A percentile compares a stretch with the other conserved stretches of the same genome.
Evolutionary conservation across 2,797 vertebrate genomes (phyloP).

Genomic region (Varecia variegata): DNA sequence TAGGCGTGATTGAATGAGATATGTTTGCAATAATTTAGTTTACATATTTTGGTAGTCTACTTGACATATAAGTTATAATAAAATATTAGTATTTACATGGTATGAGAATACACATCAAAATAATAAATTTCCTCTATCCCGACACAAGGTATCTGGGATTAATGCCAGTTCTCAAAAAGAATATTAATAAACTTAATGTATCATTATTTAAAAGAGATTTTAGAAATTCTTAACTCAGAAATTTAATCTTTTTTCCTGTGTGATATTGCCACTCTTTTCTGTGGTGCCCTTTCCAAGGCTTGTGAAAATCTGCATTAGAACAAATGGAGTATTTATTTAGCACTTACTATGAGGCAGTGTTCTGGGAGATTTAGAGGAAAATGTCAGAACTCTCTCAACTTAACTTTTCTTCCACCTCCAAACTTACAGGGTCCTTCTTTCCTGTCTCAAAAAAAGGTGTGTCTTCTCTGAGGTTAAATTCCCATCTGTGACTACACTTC

Average conservation of each 20-base stretch:
- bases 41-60: not conserved
- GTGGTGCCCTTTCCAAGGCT: not conserved
- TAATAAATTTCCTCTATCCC: not conserved
- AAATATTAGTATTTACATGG: not conserved
- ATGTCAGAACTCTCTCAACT: not conserved
- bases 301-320: not conserved
- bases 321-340: not conserved
- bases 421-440: not conserved
- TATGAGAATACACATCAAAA: not conserved
- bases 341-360: not conserved
- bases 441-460: not conserved
- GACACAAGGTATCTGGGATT: not conserved
- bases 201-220: constrained; percentile 14
- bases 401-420: not conserved
- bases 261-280: not conserved
- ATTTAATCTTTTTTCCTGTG: not conserved
- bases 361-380: not conserved
- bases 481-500: not conserved
- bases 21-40: not conserved
- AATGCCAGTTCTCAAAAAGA: not conserved
- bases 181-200: not conserved
- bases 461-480: not conserved
- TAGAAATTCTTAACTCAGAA: constrained; percentile 1
- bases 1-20: not conserved
- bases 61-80: not conserved